phyloP scores from a whole-genome alignment of 2,797 vertebrate genomes.

The Sylvilagus floridanus region DNA sequence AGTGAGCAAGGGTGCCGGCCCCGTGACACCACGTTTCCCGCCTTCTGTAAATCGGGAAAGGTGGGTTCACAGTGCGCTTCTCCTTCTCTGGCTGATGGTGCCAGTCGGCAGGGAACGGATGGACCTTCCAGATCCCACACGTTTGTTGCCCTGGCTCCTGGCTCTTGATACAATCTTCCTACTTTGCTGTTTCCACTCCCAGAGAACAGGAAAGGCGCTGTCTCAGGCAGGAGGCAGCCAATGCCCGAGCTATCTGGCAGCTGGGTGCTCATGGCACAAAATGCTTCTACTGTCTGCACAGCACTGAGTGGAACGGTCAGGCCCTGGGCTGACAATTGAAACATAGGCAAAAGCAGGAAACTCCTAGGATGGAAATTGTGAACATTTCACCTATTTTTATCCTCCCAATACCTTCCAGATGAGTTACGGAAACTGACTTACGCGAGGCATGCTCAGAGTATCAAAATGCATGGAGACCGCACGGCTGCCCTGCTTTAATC shows the following conservation, averaged over 20 bases:
- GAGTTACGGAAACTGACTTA: conserved; percentile 66
- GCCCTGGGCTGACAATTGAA: conserved; percentile 58
- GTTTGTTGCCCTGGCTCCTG: conserved; percentile 49
- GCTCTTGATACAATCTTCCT: conserved; percentile 3
- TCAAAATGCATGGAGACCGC: conserved; percentile 12
- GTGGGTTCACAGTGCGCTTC: neutral
- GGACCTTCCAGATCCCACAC: neutral
- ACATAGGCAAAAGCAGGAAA: conserved; percentile 79
- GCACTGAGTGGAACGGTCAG: conserved; percentile 24
- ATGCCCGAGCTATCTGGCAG: conserved; percentile 8
- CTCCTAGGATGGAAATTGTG: conserved; percentile 78
- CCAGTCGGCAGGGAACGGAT: neutral
- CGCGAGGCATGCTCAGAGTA: neutral
- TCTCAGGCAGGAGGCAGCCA: conserved; percentile 47
- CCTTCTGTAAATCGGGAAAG: conserved; percentile 2
- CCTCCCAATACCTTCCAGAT: conserved; percentile 79
- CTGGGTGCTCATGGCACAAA: conserved; percentile 4
- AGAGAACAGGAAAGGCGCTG: conserved; percentile 59
- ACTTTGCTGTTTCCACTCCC: neutral
- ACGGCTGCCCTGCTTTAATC: conserved; percentile 57
- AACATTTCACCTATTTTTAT: conserved; percentile 80
- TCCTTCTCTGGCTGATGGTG: neutral
- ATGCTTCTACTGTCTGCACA: conserved; percentile 41
- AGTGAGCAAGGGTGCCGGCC: neutral
- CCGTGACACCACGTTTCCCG: neutral